Conservation (phyloP, 2,797 vertebrate species). For the Ceryle rudis region DNA sequence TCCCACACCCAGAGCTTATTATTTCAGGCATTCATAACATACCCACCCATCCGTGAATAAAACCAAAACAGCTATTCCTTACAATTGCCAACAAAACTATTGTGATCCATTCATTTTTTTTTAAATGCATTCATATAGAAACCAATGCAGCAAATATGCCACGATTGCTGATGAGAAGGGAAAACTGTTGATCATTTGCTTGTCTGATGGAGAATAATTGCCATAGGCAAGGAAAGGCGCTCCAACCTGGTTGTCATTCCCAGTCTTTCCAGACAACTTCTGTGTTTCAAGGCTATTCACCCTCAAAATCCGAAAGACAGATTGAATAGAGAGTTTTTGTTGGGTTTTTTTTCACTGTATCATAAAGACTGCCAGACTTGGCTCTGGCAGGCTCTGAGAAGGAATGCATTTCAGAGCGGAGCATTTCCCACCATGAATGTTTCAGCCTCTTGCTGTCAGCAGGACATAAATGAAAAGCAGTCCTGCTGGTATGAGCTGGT, state of each 20-base stretch:
- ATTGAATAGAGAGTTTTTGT: background rate
- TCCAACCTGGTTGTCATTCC: background rate
- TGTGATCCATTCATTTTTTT: constrained; percentile 25
- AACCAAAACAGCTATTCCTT: background rate
- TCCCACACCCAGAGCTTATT: constrained; percentile 30
- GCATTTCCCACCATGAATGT: background rate
- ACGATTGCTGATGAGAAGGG: background rate
- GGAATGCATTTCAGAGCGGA: background rate
- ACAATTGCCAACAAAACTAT: background rate
- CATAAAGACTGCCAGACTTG: background rate
- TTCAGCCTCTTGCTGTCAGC: background rate
- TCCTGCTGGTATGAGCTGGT: background rate
- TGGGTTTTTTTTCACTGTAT: background rate
- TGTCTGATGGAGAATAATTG: background rate
- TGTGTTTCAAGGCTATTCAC: background rate
- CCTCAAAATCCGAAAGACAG: background rate
- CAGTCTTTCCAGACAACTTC: background rate
- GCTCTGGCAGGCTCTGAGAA: background rate
- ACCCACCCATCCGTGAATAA: background rate
- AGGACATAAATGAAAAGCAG: background rate
- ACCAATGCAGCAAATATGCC: background rate
- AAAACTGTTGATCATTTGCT: background rate
- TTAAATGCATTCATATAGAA: background rate
- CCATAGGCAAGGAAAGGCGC: background rate
- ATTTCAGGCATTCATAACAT: constrained; percentile 18